Conservation (phyloP, 2,113 vertebrate genomes). For the Phalacrocorax aristotelis region DNA sequence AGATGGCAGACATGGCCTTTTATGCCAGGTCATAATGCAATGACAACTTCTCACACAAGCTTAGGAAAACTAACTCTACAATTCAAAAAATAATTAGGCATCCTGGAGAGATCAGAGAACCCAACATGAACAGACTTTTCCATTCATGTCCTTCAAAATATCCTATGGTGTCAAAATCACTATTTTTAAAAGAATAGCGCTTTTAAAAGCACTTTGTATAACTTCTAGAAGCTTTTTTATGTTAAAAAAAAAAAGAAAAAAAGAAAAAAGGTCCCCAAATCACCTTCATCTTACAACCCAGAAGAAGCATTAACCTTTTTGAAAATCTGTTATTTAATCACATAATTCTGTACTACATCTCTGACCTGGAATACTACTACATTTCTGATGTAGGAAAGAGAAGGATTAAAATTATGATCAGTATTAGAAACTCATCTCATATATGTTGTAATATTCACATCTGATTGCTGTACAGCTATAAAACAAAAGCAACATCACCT, state of each 20-base stretch:
- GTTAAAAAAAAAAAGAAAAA: neutral
- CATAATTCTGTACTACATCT: neutral
- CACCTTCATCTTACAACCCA: neutral
- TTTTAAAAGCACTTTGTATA: neutral
- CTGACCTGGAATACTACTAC: neutral
- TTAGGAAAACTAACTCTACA: neutral
- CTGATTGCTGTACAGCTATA: neutral
- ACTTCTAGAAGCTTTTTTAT: neutral
- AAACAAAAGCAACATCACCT: neutral
- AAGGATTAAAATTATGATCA: neutral
- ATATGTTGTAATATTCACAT: neutral
- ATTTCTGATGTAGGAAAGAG: neutral
- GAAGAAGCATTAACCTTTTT: neutral
- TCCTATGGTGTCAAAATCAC: neutral
- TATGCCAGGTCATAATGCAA: neutral
- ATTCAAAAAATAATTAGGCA: constrained; percentile 41
- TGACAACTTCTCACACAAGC: neutral
- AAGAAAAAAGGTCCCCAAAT: neutral
- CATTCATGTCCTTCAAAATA: neutral
- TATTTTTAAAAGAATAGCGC: no score
- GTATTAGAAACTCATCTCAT: neutral
- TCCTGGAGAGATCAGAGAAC: constrained; percentile 37
- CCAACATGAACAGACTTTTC: neutral
- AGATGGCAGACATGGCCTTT: neutral
- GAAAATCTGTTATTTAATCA: neutral